Evolutionary conservation across 2,888 invertebrate species (phyloP), one percentile per base, ranked within the genome.

Genomic region (Thecocarcelia acutangulata): DNA sequence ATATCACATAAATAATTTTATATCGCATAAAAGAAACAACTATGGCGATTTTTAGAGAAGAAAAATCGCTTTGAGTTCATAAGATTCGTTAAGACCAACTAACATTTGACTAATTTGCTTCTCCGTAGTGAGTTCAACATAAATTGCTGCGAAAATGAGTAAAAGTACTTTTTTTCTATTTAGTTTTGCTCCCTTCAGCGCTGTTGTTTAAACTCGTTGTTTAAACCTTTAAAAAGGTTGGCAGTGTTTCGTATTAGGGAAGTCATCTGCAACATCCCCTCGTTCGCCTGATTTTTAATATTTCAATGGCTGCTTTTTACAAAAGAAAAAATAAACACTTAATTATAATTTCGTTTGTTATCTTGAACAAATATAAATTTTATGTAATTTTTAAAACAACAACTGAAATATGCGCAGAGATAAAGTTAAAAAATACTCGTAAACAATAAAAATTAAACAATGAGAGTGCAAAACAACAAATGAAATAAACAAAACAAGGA

Each of bases 331-430:
- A 72, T 64, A 77, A 82, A 82, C 69, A 73, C 64, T 82, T 73
- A 74, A 82, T 77, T 77, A 77, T 78, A 42, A 72, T 64, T 72
- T 64, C 64, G 70, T 66, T 78, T 72, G 69, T 70, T 77, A 77
- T 77, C 70, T 64, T 19, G 40, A 56, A 70, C 46, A 64, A 70
- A 78, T 70, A 64, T 64, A 70, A 56, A 44, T 64, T 70, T 64
- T 64, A 50, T 70, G 46, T 42, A 56, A 50, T 64, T 70, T 63
- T 56, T 24, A 70, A 59, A 50, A 54, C 19, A 70, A 63, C 54
- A 56, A 50, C 28, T 52, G 42, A 59, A 66, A 54, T 61, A 63
- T 56, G 56, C 40, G 28, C 63, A 15, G 8, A 72, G 64, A 72
- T 64, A 64, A 72, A 64, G 33, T 46, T 48, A 37, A 56, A 77